Evolutionary conservation across 1,140 invertebrate genomes (phyloP).

Genomic region (Drosophila pruinosa): DNA sequence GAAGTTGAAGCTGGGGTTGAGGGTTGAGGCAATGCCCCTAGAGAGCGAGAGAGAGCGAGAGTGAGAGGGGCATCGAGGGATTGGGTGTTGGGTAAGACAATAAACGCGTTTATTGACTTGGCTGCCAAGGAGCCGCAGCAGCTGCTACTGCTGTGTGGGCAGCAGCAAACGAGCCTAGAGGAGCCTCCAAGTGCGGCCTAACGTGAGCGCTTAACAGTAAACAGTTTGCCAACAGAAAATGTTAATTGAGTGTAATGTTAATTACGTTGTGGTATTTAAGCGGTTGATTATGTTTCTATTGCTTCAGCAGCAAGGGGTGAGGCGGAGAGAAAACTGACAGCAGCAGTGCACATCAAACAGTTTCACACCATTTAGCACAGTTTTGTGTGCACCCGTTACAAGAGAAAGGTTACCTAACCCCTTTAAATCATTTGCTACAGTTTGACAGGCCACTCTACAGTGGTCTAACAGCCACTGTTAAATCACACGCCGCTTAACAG

Average conservation of each 20-base stretch:
- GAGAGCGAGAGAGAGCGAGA: background rate
- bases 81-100: slow-evolving; percentile 61
- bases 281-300: slow-evolving; percentile 33
- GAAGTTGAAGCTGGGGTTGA: slow-evolving; percentile 11
- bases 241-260: slow-evolving; percentile 80
- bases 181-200: slow-evolving; percentile 20
- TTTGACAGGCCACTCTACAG: background rate
- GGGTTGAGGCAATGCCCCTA: background rate
- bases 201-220: slow-evolving; percentile 64
- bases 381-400: too few relatives aligned
- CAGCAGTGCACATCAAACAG: slow-evolving; percentile 30
- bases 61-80: background rate
- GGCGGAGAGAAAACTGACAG: slow-evolving; percentile 3
- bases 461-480: background rate
- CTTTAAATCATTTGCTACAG: too few relatives aligned
- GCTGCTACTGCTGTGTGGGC: slow-evolving; percentile 46
- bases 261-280: slow-evolving; percentile 61
- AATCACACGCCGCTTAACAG: background rate
- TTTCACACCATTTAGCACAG: background rate
- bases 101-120: slow-evolving; percentile 81
- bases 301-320: background rate
- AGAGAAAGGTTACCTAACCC: too few relatives aligned
- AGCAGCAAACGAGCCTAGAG: slow-evolving; percentile 39
- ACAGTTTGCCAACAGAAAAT: slow-evolving; percentile 66
- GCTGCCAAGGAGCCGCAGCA: slow-evolving; percentile 36